Percentiles rank a stretch among this genome's conserved stretches.
Conservation (phyloP, 2,888 invertebrate genomes). For the Rotaria macrura region DNA sequence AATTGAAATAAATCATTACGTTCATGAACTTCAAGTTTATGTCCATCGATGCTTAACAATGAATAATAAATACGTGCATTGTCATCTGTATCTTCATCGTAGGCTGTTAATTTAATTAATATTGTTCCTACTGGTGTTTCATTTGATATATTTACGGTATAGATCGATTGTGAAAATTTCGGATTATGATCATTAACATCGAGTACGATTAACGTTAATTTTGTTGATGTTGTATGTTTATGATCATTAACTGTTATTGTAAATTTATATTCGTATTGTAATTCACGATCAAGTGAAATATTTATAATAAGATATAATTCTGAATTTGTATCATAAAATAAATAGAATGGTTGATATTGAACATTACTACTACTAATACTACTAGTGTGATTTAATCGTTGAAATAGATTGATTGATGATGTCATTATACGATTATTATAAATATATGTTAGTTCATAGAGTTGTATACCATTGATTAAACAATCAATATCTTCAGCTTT, state of each 20-base stretch:
- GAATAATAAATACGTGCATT: neutral
- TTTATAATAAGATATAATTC: constrained; percentile 2
- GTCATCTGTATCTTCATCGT: neutral
- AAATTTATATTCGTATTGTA: constrained; percentile 1
- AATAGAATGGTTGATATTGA: neutral
- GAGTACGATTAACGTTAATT: neutral
- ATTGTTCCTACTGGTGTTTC: neutral
- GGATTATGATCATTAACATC: constrained; percentile 21
- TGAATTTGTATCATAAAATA: neutral
- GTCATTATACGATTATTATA: neutral
- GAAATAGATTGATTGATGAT: neutral
- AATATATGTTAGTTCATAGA: neutral
- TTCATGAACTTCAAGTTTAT: neutral
- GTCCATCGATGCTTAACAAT: neutral
- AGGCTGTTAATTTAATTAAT: neutral
- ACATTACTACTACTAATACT: no score
- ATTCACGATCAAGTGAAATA: neutral
- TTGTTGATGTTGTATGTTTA: neutral
- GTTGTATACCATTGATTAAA: neutral
- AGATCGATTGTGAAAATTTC: neutral
- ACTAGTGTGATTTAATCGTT: neutral
- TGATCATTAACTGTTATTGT: neutral
- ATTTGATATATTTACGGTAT: neutral
- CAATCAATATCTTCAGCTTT: constrained; percentile 21
- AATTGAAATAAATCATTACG: neutral